Evolutionary conservation across 1,140 invertebrate species (phyloP), one percentile per base, ranked within the genome.

Genomic region (Diprion similis): DNA sequence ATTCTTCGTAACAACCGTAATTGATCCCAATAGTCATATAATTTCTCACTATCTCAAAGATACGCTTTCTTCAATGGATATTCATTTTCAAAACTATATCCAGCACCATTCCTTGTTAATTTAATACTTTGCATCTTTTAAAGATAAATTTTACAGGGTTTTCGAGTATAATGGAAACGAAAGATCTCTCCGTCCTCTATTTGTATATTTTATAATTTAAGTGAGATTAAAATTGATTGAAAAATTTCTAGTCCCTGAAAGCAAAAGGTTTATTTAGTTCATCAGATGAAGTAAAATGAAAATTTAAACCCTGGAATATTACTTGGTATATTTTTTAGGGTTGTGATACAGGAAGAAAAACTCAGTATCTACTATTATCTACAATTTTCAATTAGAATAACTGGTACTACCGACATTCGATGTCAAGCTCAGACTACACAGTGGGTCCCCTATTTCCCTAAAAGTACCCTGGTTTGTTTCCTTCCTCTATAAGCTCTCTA

Each of bases 141-240:
- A 15, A 17, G 51, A 59, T 8, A 59, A 59, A 9, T 37, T 59
- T 59, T 17, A 59, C 6, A 13, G n/a, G 51, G 0, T 59, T 59
- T 59, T 9, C 11, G 51, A 59, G 51, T 59, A 59, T 59, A 59
- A 59, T 59, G 51, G 51, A 59, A 59, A 59, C n/a, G 51, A 59
- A 17, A 59, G 51, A 59, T 59, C n/a, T 59, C 24, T 37, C 6
- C 24, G 6, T 3, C 24, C 24, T 37, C 24, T 1, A 37, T 37
- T 37, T 37, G 24, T 37, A 37, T 37, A 37, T 37, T n/a, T n/a
- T 37, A 37, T 37, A 37, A 37, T 37, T 37, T 6, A 37, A 37
- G 24, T 37, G 24, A 37, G 24, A 37, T 37, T 37, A 37, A 3
- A 37, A 37, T 37, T 37, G 24, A 37, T 37, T 37, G 24, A 37